phyloP scores from a whole-genome alignment of 2,888 invertebrate genomes.

The Troides helena region DNA sequence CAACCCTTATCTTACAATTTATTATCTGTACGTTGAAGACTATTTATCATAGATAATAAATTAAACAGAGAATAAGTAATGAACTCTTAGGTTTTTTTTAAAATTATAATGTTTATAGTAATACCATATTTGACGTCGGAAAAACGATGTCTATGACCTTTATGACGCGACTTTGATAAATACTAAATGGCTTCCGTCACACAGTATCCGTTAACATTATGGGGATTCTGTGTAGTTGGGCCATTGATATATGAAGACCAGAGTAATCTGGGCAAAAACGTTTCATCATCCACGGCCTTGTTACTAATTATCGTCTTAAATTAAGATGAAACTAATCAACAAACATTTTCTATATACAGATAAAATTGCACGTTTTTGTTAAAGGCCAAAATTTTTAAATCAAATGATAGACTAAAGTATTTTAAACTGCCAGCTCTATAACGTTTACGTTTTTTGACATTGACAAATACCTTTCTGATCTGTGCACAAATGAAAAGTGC shows the following conservation, averaged over 20 bases:
- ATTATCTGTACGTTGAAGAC: neutral
- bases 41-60: neutral
- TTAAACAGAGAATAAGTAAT: neutral
- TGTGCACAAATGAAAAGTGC: neutral
- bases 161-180: no score
- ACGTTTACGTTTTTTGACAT: neutral
- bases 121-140: neutral
- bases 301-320: no score
- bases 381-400: neutral
- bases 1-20: slow-evolving; percentile 3
- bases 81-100: neutral
- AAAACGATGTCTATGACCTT: neutral
- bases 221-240: no score
- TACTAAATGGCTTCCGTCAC: no score
- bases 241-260: no score
- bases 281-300: no score
- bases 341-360: no score
- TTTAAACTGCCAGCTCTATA: neutral
- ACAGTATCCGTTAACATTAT: no score
- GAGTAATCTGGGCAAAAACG: no score
- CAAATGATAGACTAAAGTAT: neutral
- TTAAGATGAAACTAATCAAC: no score
- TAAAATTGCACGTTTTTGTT: neutral
- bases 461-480: neutral
- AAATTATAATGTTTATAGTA: neutral